Conservation (phyloP, 2,888 invertebrate genomes). For the Xestobium rufovillosum region DNA sequence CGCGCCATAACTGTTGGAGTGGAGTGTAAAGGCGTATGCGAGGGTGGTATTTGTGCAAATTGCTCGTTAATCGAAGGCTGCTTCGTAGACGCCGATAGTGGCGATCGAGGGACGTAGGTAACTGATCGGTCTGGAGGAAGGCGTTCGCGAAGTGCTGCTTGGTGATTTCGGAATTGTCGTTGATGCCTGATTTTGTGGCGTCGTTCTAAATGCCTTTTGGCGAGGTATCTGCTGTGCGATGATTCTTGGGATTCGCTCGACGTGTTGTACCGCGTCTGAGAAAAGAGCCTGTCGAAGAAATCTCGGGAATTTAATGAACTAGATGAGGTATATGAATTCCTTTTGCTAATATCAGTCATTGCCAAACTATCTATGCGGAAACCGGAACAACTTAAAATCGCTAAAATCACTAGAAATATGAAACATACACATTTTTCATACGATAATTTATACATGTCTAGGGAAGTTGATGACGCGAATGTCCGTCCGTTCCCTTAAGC, state of each 20-base stretch:
- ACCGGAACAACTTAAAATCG: constrained; percentile 43
- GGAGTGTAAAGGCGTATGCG: too few species aligned
- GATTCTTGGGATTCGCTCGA: background rate
- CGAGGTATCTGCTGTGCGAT: background rate
- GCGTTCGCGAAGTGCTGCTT: constrained; percentile 17
- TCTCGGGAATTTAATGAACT: constrained; percentile 28
- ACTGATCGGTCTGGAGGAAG: constrained; percentile 5
- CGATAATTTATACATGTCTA: constrained; percentile 43
- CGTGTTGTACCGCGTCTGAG: constrained; percentile 9
- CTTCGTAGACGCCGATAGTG: constrained; percentile 15
- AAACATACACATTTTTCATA: constrained; percentile 44
- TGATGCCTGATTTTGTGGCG: too few species aligned
- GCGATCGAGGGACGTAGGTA: constrained; percentile 12
- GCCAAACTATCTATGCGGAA: constrained; percentile 43
- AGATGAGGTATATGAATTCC: constrained; percentile 31
- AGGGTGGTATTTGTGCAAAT: too few species aligned
- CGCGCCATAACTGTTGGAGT: constrained; percentile 9
- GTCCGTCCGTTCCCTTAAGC: constrained; percentile 22
- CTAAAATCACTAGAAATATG: constrained; percentile 42
- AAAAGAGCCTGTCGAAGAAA: constrained; percentile 24
- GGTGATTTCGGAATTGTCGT: constrained; percentile 11
- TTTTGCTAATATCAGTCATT: constrained; percentile 37
- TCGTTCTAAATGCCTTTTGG: background rate
- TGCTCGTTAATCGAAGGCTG: too few species aligned
- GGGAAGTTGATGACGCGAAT: constrained; percentile 24